These are phyloP conservation scores for Neoascia interrupta DNA, from an alignment of 2,888 invertebrate genomes.

Conservation along the genomic window DNA sequence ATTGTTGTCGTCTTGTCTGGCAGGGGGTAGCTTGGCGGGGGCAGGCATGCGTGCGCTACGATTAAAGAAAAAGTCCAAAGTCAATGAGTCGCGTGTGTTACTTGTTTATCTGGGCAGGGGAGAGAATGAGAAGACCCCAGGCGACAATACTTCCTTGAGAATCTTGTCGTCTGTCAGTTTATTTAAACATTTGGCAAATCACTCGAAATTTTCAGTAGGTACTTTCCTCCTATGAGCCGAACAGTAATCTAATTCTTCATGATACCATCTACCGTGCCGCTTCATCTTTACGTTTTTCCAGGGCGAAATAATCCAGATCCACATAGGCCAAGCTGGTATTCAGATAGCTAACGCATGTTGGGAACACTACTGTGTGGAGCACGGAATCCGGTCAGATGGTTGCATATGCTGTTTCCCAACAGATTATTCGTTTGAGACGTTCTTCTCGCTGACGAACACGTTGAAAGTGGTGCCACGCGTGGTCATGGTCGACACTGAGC, in stretches of 20 bases:
- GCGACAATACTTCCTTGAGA: too few relatives aligned
- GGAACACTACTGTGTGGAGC: conserved; percentile 89
- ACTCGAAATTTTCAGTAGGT: conserved; percentile 23
- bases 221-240: conserved; percentile 6
- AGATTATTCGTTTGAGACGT: conserved; percentile 75
- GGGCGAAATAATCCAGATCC: conserved; percentile 87
- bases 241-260: too few relatives aligned
- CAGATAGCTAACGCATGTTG: conserved; percentile 90
- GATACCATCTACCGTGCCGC: not conserved
- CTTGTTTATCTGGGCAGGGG: too few relatives aligned
- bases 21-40: conserved; percentile 4
- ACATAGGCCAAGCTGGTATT: conserved; percentile 90
- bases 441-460: conserved; percentile 75
- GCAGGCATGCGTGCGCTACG: conserved; percentile 45
- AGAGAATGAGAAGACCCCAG: too few relatives aligned
- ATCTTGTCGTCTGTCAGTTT: too few relatives aligned
- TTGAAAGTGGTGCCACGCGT: conserved; percentile 91
- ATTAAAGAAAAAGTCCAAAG: conserved; percentile 34
- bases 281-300: conserved; percentile 43
- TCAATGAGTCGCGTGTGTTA: too few relatives aligned
- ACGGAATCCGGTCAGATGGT: conserved; percentile 88
- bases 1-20: conserved; percentile 22
- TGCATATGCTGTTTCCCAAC: conserved; percentile 72
- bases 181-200: not conserved
- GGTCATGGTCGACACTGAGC: conserved; percentile 93